phyloP scores from a whole-genome alignment of 2,888 invertebrate species.

The Epinotia bilunana region DNA sequence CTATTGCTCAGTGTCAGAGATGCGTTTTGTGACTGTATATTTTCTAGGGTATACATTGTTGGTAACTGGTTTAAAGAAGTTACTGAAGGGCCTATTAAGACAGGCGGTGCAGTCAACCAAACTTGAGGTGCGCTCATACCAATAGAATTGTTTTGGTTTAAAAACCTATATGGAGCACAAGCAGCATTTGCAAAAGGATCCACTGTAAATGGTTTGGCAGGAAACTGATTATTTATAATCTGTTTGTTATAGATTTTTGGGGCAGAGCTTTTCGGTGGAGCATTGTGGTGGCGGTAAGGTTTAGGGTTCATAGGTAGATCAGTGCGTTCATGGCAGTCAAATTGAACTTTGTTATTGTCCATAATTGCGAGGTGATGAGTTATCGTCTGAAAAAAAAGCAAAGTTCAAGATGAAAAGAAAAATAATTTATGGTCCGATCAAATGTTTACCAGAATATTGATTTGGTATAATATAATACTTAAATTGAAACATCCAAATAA shows the following conservation, averaged over 20 bases:
- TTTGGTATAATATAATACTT: too few species aligned
- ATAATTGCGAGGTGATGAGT: constrained; percentile 50
- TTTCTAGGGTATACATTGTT: constrained; percentile 38
- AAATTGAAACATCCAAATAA: too few species aligned
- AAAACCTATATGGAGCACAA: constrained; percentile 17
- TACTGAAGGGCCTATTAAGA: constrained; percentile 44
- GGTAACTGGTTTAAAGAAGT: constrained; percentile 48
- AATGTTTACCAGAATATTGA: too few species aligned
- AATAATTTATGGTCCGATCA: too few species aligned
- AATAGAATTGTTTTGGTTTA: constrained; percentile 18
- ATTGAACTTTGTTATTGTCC: constrained; percentile 47
- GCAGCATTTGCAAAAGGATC: constrained; percentile 39
- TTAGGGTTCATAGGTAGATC: constrained; percentile 56
- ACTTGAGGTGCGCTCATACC: constrained; percentile 28
- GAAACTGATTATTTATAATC: constrained; percentile 54
- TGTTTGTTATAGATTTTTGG: constrained; percentile 54
- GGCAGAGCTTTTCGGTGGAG: constrained; percentile 8
- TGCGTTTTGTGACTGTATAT: constrained; percentile 44
- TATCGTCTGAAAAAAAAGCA: constrained; percentile 44
- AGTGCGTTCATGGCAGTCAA: constrained; percentile 63
- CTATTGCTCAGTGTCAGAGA: constrained; percentile 45
- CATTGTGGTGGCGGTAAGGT: neutral
- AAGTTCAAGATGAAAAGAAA: too few species aligned
- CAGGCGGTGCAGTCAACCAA: constrained; percentile 52
- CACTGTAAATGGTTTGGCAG: constrained; percentile 46